Base-by-base conservation (phyloP, 2,888 invertebrate genomes). In the Cyrtodaria siliqua region DNA sequence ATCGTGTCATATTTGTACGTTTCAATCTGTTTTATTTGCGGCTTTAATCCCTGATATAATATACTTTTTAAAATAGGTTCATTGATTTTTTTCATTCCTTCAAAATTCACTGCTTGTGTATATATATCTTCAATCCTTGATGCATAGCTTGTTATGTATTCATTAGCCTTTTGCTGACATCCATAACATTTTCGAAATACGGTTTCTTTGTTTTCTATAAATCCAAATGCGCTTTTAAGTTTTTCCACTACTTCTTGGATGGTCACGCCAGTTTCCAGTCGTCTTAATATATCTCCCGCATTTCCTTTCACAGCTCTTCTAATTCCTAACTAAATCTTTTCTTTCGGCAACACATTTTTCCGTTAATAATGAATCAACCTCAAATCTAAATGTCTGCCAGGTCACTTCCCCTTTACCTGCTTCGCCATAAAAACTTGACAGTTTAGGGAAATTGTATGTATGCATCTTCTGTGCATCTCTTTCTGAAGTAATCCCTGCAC, bases 1-100 rank as follows among this genome's bases (percentile, higher is more conserved):
- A 68, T 52, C 4, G 40, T 38, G 20, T 68, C 68, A 49, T 42
- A 52, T 53, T 68, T 69, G 18, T 55, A 47, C 4, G 38, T 20
- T 8, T 60, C 12, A 24, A 53, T n/a, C 4, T 69, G 53, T 33
- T 55, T 69, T 14, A 69, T 24, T 33, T 29, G 18, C 16, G 23
- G 20, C 20, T n/a, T 24, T 6, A 69, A 29, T 29, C 69, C 69
- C 55, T 53, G 27, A 49, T 24, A 69, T 23, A 61, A 44, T n/a
- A 38, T 44, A 20, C 44, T 60, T 29, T 67, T 67, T 4, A 67
- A 27, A 20, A 38, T 49, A 2, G 42, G 23, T 24, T 60, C 53
- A 60, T 68, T 52, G 12, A 1, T 24, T 26, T 59, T 59, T 3
- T 8, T 16, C 20, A 59, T 38, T 40, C 42, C 59, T n/a, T 20